Evolutionary conservation across 2,113 vertebrate species (phyloP).

Genomic region (Tauraco erythrolophus): DNA sequence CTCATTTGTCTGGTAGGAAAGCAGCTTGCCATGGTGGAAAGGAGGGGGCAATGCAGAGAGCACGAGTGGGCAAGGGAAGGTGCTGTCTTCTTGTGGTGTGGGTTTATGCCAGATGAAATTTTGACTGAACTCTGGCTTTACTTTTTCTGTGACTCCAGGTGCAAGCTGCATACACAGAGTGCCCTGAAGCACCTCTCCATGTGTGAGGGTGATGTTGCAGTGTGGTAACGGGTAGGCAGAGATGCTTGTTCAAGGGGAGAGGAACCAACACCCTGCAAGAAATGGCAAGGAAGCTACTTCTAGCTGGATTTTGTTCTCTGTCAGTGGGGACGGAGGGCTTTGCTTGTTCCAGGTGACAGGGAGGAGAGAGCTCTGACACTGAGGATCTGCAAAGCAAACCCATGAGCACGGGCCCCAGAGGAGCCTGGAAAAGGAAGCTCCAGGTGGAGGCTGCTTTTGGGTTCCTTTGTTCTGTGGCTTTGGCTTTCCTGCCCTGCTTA

Average conservation of each 20-base stretch:
- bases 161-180: background rate
- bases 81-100: background rate
- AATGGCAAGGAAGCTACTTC: background rate
- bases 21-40: background rate
- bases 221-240: background rate
- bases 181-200: background rate
- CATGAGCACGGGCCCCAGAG: too few relatives aligned
- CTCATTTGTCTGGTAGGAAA: background rate
- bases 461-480: background rate
- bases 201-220: background rate
- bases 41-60: background rate
- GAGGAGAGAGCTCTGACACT: background rate
- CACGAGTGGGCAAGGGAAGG: rapidly evolving
- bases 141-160: background rate
- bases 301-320: background rate
- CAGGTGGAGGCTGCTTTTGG: background rate
- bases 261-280: background rate
- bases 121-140: background rate
- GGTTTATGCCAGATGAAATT: background rate
- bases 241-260: background rate
- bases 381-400: background rate
- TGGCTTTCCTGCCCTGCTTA: background rate
- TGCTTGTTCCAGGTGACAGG: background rate
- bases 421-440: background rate
- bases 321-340: rapidly evolving